A percentile compares a stretch with the other conserved stretches of the same genome.
Conservation (phyloP, 2,888 invertebrate genomes). For the Chouioia cunea region DNA sequence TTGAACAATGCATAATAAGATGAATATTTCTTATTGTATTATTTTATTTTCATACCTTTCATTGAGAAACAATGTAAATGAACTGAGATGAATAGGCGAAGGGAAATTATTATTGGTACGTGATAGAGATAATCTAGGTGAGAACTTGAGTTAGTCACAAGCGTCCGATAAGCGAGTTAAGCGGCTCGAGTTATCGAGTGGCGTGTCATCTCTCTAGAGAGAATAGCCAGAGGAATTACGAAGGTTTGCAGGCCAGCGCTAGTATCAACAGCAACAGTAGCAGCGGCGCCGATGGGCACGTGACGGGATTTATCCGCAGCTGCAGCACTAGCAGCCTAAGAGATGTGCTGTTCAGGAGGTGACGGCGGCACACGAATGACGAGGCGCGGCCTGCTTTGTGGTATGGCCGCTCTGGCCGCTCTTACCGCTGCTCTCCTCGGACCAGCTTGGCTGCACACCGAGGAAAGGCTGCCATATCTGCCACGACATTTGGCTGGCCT, state of each 20-base stretch:
- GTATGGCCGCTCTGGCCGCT: conserved; percentile 65
- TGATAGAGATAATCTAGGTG: too few relatives aligned
- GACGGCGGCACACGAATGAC: conserved; percentile 61
- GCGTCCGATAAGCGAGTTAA: conserved; percentile 58
- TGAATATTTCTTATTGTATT: too few relatives aligned
- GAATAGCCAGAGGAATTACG: conserved; percentile 17
- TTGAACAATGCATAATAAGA: too few relatives aligned
- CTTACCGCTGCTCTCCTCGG: conserved; percentile 64
- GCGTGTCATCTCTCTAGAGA: conserved; percentile 7
- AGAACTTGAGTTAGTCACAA: too few relatives aligned
- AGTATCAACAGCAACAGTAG: neutral
- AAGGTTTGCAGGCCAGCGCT: conserved; percentile 22
- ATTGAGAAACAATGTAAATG: too few relatives aligned
- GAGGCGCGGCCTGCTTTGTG: conserved; percentile 65
- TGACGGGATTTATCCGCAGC: conserved; percentile 24
- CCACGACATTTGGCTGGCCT: conserved; percentile 56
- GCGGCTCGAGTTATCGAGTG: conserved; percentile 52
- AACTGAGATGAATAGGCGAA: too few relatives aligned
- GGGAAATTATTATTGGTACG: too few relatives aligned
- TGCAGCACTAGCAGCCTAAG: neutral
- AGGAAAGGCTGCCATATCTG: conserved; percentile 59
- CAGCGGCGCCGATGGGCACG: conserved; percentile 8
- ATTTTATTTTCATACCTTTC: too few relatives aligned
- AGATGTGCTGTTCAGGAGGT: conserved; percentile 63
- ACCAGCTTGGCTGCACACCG: conserved; percentile 67